Percentiles rank a stretch among this genome's conserved stretches.
These are phyloP conservation scores for Nipponia nippon DNA, from an alignment of 2,113 vertebrate genomes.

Conservation along the genomic window DNA sequence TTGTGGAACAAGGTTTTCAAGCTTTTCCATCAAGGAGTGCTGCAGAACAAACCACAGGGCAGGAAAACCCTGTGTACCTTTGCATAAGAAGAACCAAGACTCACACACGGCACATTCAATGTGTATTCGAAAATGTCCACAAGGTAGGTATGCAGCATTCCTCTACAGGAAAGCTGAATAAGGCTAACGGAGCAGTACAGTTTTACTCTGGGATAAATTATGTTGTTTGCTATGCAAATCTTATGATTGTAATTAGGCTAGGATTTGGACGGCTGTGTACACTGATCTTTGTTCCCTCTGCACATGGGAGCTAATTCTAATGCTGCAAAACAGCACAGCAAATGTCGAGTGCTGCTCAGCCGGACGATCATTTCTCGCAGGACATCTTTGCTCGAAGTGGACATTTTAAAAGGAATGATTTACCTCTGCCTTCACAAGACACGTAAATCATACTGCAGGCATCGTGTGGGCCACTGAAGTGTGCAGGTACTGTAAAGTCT, in stretches of 20 bases:
- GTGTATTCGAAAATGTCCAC: neutral
- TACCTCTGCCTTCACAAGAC: neutral
- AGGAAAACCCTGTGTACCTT: neutral
- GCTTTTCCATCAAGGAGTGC: neutral
- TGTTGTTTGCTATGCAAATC: constrained; percentile 58
- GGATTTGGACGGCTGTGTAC: constrained; percentile 45
- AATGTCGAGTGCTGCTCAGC: neutral
- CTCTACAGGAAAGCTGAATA: neutral
- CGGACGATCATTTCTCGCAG: fast-evolving
- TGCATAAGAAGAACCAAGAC: neutral
- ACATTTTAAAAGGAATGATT: neutral
- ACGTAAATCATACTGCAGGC: fast-evolving
- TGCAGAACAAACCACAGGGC: neutral
- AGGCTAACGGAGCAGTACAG: neutral
- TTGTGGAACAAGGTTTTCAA: neutral
- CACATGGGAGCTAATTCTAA: neutral
- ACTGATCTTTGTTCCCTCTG: constrained; percentile 56
- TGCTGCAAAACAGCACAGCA: neutral
- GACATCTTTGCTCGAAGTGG: neutral
- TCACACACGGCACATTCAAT: neutral
- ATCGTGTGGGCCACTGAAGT: neutral
- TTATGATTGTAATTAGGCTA: constrained; percentile 58
- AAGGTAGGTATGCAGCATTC: neutral
- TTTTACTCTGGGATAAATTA: constrained; percentile 26
- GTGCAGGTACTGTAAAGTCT: neutral